phyloP scores from a whole-genome alignment of 2,113 vertebrate species.

The Notechis scutatus region DNA sequence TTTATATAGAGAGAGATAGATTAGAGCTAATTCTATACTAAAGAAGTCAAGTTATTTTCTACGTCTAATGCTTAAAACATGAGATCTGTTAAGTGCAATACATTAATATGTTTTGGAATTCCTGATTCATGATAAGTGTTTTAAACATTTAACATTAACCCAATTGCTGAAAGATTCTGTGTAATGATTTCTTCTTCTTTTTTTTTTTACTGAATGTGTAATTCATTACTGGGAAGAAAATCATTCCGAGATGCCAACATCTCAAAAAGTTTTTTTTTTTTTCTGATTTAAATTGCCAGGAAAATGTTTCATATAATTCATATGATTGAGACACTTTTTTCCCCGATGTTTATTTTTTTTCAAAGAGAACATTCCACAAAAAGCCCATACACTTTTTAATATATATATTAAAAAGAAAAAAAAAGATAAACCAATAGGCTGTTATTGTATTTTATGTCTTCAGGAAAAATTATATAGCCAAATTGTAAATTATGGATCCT shows the following conservation, averaged over 20 bases:
- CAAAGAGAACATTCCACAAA: not conserved
- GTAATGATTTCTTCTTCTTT: conserved; percentile 28
- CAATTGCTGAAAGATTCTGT: conserved; percentile 33
- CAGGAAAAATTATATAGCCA: not conserved
- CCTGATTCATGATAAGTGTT: conserved; percentile 51
- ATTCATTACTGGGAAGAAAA: conserved; percentile 38
- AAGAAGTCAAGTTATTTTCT: conserved; percentile 50
- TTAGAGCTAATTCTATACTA: conserved; percentile 35
- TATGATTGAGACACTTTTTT: not conserved
- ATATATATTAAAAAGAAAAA: too few relatives aligned
- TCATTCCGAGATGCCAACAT: conserved; percentile 26
- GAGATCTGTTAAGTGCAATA: not conserved
- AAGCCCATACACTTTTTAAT: not conserved
- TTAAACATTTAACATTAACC: conserved; percentile 2
- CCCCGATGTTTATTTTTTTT: not conserved
- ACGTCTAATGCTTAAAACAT: conserved; percentile 28
- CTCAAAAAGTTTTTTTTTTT: conserved; percentile 26
- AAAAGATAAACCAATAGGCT: not conserved
- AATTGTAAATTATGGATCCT: not conserved
- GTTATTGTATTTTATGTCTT: conserved; percentile 21
- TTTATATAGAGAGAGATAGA: too few relatives aligned
- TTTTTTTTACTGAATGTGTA: conserved; percentile 32
- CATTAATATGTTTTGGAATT: conserved; percentile 25
- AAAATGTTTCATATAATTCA: conserved; percentile 30
- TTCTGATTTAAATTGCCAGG: conserved; percentile 11